Evolutionary conservation across 2,113 vertebrate species (phyloP).

Genomic region (Nesoenas mayeri): DNA sequence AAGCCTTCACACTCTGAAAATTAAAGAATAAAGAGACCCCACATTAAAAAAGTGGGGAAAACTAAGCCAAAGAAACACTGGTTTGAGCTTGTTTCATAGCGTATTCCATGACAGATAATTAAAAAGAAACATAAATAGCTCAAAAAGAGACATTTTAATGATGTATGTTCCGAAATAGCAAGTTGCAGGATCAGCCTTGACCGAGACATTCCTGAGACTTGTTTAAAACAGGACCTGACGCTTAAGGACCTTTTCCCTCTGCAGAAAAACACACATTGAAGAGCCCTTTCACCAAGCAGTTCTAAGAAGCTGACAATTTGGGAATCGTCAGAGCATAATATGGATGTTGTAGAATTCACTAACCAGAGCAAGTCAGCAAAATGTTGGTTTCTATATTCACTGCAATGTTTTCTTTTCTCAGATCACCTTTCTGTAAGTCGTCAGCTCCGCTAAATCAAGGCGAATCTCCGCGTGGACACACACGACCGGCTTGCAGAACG

Average conservation of each 20-base stretch:
- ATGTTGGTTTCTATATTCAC: not conserved
- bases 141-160: not conserved
- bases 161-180: not conserved
- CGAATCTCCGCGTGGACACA: not conserved
- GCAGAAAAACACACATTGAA: not conserved
- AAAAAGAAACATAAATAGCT: not conserved
- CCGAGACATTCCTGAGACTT: not conserved
- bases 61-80: not conserved
- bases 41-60: not conserved
- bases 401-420: not conserved
- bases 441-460: not conserved
- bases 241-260: not conserved
- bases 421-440: not conserved
- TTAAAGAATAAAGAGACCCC: not conserved
- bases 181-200: not conserved
- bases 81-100: not conserved
- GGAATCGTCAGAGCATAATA: not conserved
- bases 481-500: not conserved
- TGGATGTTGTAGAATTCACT: not conserved
- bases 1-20: not conserved
- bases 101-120: not conserved
- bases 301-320: not conserved
- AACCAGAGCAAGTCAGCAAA: not conserved
- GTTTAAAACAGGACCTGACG: not conserved
- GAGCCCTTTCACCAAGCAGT: not conserved